These are phyloP conservation scores for Escarpia spicata DNA, from an alignment of 2,888 invertebrate species.

Conservation along the genomic window DNA sequence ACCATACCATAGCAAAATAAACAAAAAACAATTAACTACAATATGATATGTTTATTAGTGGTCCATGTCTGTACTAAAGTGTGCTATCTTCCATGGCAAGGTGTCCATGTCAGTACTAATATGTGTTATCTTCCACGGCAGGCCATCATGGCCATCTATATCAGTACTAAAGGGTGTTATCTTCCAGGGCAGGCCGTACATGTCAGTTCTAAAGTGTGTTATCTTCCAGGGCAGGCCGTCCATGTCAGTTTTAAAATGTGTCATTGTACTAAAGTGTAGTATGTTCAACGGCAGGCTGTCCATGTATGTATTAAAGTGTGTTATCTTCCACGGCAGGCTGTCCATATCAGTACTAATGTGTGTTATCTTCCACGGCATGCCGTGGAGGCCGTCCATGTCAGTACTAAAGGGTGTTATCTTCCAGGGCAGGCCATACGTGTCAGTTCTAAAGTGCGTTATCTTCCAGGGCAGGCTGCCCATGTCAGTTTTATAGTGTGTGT, in stretches of 20 bases:
- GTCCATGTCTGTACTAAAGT: not conserved
- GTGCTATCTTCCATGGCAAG: not conserved
- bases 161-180: not conserved
- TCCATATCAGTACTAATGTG: not conserved
- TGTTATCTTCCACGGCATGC: not conserved
- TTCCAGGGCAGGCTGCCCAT: not conserved
- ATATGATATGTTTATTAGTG: too few species aligned
- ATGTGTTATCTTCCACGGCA: not conserved
- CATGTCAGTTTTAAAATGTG: not conserved
- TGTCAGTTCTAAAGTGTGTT: not conserved
- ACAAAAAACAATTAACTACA: too few species aligned
- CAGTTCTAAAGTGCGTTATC: not conserved
- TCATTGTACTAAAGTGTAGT: too few species aligned
- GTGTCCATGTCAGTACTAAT: not conserved
- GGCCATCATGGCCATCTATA: not conserved
- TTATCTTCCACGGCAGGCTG: not conserved
- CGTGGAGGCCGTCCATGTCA: not conserved
- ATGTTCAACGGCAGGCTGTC: not conserved
- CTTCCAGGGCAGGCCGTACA: not conserved
- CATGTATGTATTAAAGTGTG: not conserved
- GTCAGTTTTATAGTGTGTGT: not conserved
- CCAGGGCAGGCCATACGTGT: not conserved
- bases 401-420: not conserved
- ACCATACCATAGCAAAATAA: too few species aligned
- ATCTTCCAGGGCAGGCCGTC: not conserved